phyloP scores from a whole-genome alignment of 2,888 invertebrate genomes.

The Aphodius sticticus region DNA sequence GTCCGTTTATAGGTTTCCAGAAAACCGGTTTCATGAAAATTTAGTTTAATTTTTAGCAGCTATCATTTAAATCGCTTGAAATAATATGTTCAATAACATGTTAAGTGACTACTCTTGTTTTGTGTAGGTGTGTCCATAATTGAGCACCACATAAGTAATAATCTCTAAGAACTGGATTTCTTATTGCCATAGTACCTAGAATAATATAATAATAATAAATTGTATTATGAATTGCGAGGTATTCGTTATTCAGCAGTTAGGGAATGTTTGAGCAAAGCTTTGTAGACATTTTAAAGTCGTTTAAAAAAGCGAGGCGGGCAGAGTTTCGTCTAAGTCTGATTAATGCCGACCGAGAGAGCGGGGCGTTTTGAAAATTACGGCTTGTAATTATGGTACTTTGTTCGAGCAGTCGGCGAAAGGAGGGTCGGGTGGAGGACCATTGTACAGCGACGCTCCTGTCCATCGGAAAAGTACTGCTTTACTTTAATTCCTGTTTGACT shows the following conservation, averaged over 20 bases:
- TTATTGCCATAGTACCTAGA: too few relatives aligned
- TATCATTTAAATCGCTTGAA: too few relatives aligned
- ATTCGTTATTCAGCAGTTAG: neutral
- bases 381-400: constrained; percentile 26
- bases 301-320: constrained; percentile 13
- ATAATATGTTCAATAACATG: too few relatives aligned
- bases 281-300: neutral
- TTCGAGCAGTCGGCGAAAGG: constrained; percentile 15
- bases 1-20: too few relatives aligned
- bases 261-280: neutral
- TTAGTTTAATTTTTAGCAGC: too few relatives aligned
- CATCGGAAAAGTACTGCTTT: constrained; percentile 24
- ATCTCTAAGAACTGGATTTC: too few relatives aligned
- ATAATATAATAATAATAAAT: neutral
- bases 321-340: constrained; percentile 16
- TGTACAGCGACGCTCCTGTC: constrained; percentile 22
- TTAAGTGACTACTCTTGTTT: too few relatives aligned
- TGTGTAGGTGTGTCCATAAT: too few relatives aligned
- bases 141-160: too few relatives aligned
- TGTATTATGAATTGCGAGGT: neutral
- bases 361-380: constrained; percentile 23
- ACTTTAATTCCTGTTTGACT: constrained; percentile 25
- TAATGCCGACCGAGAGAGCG: constrained; percentile 16
- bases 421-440: constrained; percentile 14
- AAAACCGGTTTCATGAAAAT: too few relatives aligned